Evolutionary conservation across 1,140 invertebrate genomes (phyloP).

Genomic region (Nephotettix cincticeps): DNA sequence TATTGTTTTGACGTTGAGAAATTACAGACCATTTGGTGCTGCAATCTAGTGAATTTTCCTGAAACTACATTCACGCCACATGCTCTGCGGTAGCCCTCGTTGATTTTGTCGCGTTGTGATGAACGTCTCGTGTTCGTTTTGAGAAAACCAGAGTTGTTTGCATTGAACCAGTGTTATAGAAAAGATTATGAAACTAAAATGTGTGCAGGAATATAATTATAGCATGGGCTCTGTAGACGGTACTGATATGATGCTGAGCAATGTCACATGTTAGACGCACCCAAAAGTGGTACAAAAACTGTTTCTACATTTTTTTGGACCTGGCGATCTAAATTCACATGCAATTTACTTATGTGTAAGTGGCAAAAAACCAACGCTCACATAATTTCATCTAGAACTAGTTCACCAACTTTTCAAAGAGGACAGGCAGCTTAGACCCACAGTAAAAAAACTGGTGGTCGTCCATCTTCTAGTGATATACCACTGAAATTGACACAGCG

Average conservation of each 20-base stretch:
- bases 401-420: not conserved
- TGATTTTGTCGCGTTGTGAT: no score
- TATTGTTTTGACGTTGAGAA: no score
- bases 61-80: no score
- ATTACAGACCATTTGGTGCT: no score
- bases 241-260: conserved; percentile 43
- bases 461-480: not conserved
- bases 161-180: no score
- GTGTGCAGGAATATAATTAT: conserved; percentile 45
- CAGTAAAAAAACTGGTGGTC: not conserved
- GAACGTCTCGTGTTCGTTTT: no score
- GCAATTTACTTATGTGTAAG: conserved; percentile 12
- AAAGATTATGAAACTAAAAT: conserved; percentile 41
- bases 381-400: not conserved
- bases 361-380: not conserved
- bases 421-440: not conserved
- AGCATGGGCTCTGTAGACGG: conserved; percentile 47
- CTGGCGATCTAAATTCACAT: conserved; percentile 27
- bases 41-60: no score
- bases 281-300: conserved; percentile 48
- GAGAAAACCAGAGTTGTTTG: no score
- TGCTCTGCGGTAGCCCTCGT: no score
- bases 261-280: conserved; percentile 43
- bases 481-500: not conserved
- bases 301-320: conserved; percentile 42